Conservation (phyloP, 2,888 invertebrate genomes). For the Oeneis ivallda region DNA sequence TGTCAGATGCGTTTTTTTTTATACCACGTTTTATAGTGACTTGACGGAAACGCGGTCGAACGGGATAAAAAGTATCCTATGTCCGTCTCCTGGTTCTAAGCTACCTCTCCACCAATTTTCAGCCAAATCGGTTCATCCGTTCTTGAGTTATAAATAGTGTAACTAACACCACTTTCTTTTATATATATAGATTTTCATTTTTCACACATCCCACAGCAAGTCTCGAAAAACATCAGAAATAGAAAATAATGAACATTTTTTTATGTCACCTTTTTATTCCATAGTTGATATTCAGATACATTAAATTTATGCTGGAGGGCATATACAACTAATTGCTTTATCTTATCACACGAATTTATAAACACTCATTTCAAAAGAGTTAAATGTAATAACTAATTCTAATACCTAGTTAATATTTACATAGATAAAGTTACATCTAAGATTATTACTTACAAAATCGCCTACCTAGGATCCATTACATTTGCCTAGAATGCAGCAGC, state of each 20-base stretch:
- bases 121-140: no score
- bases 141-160: no score
- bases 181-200: no score
- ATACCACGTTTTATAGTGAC: no score
- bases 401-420: slow-evolving; percentile 39
- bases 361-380: slow-evolving; percentile 29
- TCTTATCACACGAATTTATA: slow-evolving; percentile 37
- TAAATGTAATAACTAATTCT: slow-evolving; percentile 31
- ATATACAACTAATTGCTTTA: slow-evolving; percentile 43
- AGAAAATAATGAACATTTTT: slow-evolving; percentile 4
- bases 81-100: no score
- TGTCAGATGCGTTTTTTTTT: no score
- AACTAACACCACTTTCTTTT: no score
- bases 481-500: slow-evolving; percentile 1
- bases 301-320: slow-evolving; percentile 48
- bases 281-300: slow-evolving; percentile 44
- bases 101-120: no score
- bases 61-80: no score
- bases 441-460: slow-evolving; percentile 31
- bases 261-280: slow-evolving; percentile 57
- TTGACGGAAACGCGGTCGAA: no score
- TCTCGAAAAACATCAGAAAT: no score
- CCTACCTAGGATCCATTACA: slow-evolving; percentile 20
- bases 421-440: slow-evolving; percentile 38
- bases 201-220: no score